Evolutionary conservation across 2,888 invertebrate genomes (phyloP), one percentile per base, ranked within the genome.

Genomic region (Ornithoptera priamus): DNA sequence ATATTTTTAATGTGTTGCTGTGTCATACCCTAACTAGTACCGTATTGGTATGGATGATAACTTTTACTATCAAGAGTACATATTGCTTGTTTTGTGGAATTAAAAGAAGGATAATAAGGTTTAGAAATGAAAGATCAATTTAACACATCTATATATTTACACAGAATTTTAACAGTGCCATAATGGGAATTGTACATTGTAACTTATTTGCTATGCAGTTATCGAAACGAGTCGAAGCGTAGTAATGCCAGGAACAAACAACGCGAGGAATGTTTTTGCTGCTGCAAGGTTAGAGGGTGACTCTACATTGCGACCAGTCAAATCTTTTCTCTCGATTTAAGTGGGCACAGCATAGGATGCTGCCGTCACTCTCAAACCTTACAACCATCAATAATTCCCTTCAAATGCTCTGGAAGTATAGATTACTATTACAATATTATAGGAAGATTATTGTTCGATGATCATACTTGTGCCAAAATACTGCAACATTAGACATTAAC

Each of bases 121-220:
- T 70, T 46, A 20, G 60, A 83, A 91, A 89, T 88, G 71, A 90
- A 90, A 90, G 73, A 84, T 77, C 68, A 76, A 78, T 88, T 88
- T 80, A 92, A 92, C 92, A 92, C 92, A 92, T 91, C 91, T 92
- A 91, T 92, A 91, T 92, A 91, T 92, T 92, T 92, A 92, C 90
- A 92, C 86, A 85, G 85, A 91, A 89, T 87, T 89, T 88, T 87
- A 92, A 92, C 92, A 92, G 92, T 92, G 92, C 89, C 82, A 85
- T 89, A 86, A 84, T 84, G 78, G 86, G 84, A 84, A 85, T 84
- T 83, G 86, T 82, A 89, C 80, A 87, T 81, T 80, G 78, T 84
- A 85, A 74, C 80, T 82, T 81, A 80, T 81, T 78, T 82, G 85
- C 86, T 68, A 71, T 74, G 71, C 77, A 77, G 74, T 74, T 79